Conservation (phyloP, 2,888 invertebrate genomes). For the Chorisops tibialis region DNA sequence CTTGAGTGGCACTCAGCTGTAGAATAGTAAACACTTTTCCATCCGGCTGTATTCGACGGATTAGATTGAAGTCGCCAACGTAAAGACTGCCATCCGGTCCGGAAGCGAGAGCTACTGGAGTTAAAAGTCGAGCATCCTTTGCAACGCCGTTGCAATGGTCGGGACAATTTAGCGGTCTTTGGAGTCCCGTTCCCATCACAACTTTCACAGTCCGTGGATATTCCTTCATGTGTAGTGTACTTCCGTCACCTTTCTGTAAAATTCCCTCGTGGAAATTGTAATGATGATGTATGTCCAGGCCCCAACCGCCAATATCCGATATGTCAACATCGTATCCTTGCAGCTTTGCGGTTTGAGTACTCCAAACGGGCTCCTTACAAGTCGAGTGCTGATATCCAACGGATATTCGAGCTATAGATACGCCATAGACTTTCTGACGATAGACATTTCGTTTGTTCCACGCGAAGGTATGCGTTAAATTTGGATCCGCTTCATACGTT, state of each 20-base stretch:
- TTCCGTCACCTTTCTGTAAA: slow-evolving; percentile 95
- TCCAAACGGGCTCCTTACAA: slow-evolving; percentile 88
- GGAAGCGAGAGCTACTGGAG: slow-evolving; percentile 90
- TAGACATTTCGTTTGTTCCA: slow-evolving; percentile 99
- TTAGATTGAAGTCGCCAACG: slow-evolving; percentile 94
- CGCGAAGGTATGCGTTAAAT: slow-evolving; percentile 90
- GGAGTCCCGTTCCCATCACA: slow-evolving; percentile 88
- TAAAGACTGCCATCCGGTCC: slow-evolving; percentile 96
- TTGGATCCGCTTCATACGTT: slow-evolving; percentile 94
- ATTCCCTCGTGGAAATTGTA: slow-evolving; percentile 99
- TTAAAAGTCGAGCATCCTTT: slow-evolving; percentile 80
- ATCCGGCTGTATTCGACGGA: slow-evolving; percentile 84
- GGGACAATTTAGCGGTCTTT: slow-evolving; percentile 81
- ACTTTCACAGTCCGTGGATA: slow-evolving; percentile 88
- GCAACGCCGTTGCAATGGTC: slow-evolving; percentile 82
- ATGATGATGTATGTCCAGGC: slow-evolving; percentile 95
- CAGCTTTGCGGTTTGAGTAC: slow-evolving; percentile 87
- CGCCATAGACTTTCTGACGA: slow-evolving; percentile 90
- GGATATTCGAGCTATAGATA: slow-evolving; percentile 81
- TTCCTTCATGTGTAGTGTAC: slow-evolving; percentile 88
- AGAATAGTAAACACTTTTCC: slow-evolving; percentile 86
- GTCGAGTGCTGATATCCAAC: slow-evolving; percentile 93
- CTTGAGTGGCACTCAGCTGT: slow-evolving; percentile 87
- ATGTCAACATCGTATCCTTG: slow-evolving; percentile 96
- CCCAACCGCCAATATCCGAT: slow-evolving; percentile 97